Conservation (phyloP, 2,888 invertebrate species). For the Phyto melanocephala region DNA sequence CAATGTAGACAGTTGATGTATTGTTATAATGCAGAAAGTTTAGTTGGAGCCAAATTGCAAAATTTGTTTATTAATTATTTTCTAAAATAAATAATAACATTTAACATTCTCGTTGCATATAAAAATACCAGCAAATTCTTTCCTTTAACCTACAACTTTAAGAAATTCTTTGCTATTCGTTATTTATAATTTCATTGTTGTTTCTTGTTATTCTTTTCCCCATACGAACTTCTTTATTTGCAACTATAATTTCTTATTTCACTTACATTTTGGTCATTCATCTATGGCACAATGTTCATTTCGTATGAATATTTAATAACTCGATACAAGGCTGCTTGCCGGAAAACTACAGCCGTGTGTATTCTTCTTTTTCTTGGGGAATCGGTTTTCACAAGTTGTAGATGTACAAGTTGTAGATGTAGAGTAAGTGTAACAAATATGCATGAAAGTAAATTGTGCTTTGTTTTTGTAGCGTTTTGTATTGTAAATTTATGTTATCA, state of each 20-base stretch:
- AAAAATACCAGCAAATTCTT: too few relatives aligned
- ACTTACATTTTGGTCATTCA: slow-evolving; percentile 49
- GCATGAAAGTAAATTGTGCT: neutral
- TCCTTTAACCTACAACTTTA: neutral
- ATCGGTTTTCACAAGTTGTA: neutral
- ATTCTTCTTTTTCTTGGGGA: slow-evolving; percentile 23
- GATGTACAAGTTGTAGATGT: too few relatives aligned
- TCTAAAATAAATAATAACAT: too few relatives aligned
- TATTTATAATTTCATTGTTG: slow-evolving; percentile 10
- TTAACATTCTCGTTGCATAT: too few relatives aligned
- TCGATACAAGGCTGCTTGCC: slow-evolving; percentile 14
- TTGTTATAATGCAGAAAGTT: too few relatives aligned
- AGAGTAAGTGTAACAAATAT: neutral
- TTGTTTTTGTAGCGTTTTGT: neutral
- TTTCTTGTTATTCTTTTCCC: neutral
- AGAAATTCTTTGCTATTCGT: slow-evolving; percentile 12
- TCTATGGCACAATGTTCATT: slow-evolving; percentile 50
- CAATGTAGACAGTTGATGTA: too few relatives aligned
- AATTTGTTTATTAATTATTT: too few relatives aligned
- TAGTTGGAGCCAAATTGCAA: too few relatives aligned
- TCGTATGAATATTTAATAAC: slow-evolving; percentile 57
- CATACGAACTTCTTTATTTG: slow-evolving; percentile 15
- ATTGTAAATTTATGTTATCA: slow-evolving; percentile 42
- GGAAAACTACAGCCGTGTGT: neutral
- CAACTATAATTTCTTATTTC: slow-evolving; percentile 25